Percentiles rank a stretch among this genome's conserved stretches.
Evolutionary conservation across 2,797 vertebrate species (phyloP).

Genomic region (Microchirus variegatus): DNA sequence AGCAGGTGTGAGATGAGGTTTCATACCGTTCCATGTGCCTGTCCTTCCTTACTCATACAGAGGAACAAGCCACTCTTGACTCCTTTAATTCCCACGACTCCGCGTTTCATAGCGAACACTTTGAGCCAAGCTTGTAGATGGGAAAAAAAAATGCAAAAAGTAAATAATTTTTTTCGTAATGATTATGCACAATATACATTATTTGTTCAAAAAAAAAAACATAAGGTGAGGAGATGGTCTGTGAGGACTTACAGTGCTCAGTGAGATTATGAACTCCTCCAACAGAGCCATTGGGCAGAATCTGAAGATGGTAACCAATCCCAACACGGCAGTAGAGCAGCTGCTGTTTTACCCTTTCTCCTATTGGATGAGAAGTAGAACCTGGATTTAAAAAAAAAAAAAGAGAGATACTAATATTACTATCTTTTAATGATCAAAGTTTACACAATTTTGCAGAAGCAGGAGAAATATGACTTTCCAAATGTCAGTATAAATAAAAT

Average conservation of each 20-base stretch:
- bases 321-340: constrained; percentile 79
- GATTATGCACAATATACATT: neutral
- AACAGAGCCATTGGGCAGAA: constrained; percentile 64
- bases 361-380: constrained; percentile 31
- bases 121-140: constrained; percentile 62
- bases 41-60: constrained; percentile 71
- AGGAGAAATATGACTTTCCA: no score
- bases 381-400: constrained; percentile 33
- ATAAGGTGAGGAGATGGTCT: neutral
- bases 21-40: constrained; percentile 64
- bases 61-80: constrained; percentile 71
- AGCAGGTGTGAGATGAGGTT: neutral
- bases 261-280: constrained; percentile 72
- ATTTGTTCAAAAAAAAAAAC: neutral
- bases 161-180: neutral
- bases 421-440: no score
- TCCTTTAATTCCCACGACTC: constrained; percentile 75
- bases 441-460: no score
- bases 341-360: constrained; percentile 47
- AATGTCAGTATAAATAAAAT: no score
- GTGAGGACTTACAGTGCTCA: constrained; percentile 62
- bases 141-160: neutral
- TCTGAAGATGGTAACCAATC: constrained; percentile 81
- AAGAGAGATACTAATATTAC: neutral
- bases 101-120: constrained; percentile 71